Base-by-base conservation (phyloP, 2,113 vertebrate species). In the Poeciliopsis retropinna region DNA sequence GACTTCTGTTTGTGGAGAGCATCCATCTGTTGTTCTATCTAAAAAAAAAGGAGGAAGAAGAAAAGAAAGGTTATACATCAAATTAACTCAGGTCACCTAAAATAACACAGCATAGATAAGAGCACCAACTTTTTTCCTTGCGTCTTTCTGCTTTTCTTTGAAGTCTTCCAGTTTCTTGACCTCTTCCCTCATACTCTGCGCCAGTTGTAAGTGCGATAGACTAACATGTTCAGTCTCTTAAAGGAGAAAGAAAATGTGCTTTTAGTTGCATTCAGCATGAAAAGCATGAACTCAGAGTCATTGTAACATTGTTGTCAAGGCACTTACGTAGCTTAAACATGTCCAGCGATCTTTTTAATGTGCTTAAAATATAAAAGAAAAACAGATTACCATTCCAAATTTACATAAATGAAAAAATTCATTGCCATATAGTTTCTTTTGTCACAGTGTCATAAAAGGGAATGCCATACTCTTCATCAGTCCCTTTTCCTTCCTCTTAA, bases 101-200 rank as follows among this genome's bases (percentile, higher is more conserved):
- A 25, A 30, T 1, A 17, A 31, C 37, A 25, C 27, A 10, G 25
- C 1, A 31, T 34, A 5, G 29, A 30, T 44, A 15, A 81, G 70
- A 61, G 1, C 0, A 3, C 67, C 13, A 37, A 99, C 98, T 95
- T 95, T 99, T 60, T 98, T 99, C 65, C 93, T 90, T 10, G 94
- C 90, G 27, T 95, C 92, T 76, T 96, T 98, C 77, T 99, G 97
- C 76, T 93, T 96, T 86, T 98, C 97, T 85, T 95, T 94, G 91
- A 99, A 99, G 9, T 99, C 97, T 54, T 99, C 98, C 89, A 98
- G 93, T 81, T 95, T 98, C 81, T 93, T 97, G 5, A 95, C 96
- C 80, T 99, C 97, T 12, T 98, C 97, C 57, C 95, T 94, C 72
- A 99, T 92, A 14, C 84, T 95, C 68, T 97, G 96, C 0, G 97